Conservation (phyloP, 2,113 vertebrate species). For the Melanerpes formicivorus region DNA sequence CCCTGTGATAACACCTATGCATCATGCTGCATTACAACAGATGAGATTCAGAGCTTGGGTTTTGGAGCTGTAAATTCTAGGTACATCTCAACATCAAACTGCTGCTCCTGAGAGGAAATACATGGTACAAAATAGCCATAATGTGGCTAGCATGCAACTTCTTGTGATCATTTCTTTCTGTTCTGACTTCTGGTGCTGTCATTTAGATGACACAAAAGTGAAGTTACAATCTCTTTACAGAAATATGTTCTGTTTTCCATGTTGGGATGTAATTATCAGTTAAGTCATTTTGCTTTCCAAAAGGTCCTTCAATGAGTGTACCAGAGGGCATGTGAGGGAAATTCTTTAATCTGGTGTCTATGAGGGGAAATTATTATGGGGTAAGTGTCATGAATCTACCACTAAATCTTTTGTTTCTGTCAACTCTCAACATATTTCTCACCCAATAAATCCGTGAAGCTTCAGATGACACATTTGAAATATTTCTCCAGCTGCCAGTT, state of each 20-base stretch:
- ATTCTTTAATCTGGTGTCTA: conserved; percentile 54
- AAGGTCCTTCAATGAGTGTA: conserved; percentile 41
- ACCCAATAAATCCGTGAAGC: conserved; percentile 46
- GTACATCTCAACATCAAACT: background rate
- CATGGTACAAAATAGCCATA: background rate
- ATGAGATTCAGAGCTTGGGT: background rate
- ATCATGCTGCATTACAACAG: background rate
- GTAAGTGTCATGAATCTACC: conserved; percentile 47
- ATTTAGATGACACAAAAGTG: conserved; percentile 13
- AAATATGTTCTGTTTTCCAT: conserved; percentile 21
- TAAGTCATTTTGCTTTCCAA: conserved; percentile 34
- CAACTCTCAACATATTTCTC: conserved; percentile 51
- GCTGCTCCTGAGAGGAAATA: background rate
- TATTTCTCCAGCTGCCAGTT: conserved; percentile 27
- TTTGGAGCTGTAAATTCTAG: background rate
- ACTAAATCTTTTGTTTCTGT: conserved; percentile 53
- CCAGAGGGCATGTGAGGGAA: conserved; percentile 17
- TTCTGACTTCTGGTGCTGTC: background rate
- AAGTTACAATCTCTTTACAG: conserved; percentile 36
- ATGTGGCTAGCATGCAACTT: background rate
- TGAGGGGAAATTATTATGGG: conserved; percentile 20
- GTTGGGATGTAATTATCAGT: conserved; percentile 34
- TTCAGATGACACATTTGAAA: conserved; percentile 39
- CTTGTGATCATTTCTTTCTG: background rate
- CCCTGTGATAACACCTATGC: background rate